phyloP scores from a whole-genome alignment of 2,113 vertebrate species.

The Ancistrus triradiatus region DNA sequence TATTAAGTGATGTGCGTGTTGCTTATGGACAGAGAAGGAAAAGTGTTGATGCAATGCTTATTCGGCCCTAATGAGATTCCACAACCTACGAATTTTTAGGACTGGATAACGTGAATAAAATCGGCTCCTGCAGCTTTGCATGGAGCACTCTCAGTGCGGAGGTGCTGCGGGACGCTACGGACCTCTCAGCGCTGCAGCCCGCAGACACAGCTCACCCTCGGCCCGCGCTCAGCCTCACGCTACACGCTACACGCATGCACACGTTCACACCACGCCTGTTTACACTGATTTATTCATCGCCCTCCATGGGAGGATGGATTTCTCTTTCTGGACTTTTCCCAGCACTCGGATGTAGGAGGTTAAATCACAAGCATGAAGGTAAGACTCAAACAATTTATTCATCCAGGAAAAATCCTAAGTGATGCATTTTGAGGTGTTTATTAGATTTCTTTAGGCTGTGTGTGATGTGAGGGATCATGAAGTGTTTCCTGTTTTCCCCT shows the following conservation, averaged over 20 bases:
- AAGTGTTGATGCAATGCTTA: slow-evolving; percentile 81
- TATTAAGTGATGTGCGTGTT: slow-evolving; percentile 73
- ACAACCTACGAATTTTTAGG: slow-evolving; percentile 79
- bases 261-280: background rate
- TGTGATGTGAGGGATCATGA: background rate
- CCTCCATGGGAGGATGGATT: background rate
- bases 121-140: slow-evolving; percentile 70
- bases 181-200: background rate
- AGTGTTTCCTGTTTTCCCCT: slow-evolving; percentile 25
- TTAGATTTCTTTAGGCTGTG: slow-evolving; percentile 3
- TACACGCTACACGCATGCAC: background rate
- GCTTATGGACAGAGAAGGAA: slow-evolving; percentile 79
- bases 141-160: slow-evolving; percentile 59
- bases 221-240: background rate
- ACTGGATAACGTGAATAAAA: slow-evolving; percentile 79
- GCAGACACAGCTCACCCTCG: background rate
- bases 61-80: slow-evolving; percentile 77
- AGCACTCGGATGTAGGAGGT: background rate
- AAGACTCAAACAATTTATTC: slow-evolving; percentile 3
- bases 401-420: no score
- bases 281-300: background rate
- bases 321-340: background rate
- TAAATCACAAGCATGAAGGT: slow-evolving; percentile 7
- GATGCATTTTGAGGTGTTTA: background rate
- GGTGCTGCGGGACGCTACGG: slow-evolving; percentile 6